Evolutionary conservation across 2,113 vertebrate genomes (phyloP).

Genomic region (Dermatemys mawii): DNA sequence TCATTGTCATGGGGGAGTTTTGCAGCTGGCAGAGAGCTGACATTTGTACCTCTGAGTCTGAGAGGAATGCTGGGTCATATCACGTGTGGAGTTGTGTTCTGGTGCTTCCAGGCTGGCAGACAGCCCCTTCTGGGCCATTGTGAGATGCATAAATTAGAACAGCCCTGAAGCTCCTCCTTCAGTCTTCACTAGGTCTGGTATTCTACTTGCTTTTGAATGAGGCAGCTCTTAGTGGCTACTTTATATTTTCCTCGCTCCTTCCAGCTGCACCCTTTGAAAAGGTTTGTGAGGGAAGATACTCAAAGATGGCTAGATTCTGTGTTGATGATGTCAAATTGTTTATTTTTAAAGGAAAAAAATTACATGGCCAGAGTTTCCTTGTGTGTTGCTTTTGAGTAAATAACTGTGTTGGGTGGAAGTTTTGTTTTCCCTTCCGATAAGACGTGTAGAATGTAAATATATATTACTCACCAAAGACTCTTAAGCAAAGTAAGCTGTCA

Average conservation of each 20-base stretch:
- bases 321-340: neutral
- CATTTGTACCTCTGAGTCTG: rapidly evolving
- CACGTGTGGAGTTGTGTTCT: neutral
- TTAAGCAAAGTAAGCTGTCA: too few relatives aligned
- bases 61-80: rapidly evolving
- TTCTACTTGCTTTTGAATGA: neutral
- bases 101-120: neutral
- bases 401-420: rapidly evolving
- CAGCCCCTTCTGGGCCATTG: neutral
- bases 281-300: neutral
- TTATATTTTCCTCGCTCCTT: neutral
- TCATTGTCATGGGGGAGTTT: rapidly evolving
- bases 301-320: neutral
- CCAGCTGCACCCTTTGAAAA: neutral
- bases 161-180: neutral
- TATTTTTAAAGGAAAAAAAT: neutral
- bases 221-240: neutral
- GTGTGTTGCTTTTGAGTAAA: neutral
- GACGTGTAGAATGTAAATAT: neutral
- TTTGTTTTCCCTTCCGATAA: neutral
- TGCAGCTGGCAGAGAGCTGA: neutral
- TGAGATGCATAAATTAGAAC: neutral
- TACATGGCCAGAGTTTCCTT: neutral
- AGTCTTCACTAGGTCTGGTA: rapidly evolving
- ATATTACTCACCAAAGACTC: neutral